phyloP scores from a whole-genome alignment of 2,113 vertebrate genomes.

The Psettodes erumei region DNA sequence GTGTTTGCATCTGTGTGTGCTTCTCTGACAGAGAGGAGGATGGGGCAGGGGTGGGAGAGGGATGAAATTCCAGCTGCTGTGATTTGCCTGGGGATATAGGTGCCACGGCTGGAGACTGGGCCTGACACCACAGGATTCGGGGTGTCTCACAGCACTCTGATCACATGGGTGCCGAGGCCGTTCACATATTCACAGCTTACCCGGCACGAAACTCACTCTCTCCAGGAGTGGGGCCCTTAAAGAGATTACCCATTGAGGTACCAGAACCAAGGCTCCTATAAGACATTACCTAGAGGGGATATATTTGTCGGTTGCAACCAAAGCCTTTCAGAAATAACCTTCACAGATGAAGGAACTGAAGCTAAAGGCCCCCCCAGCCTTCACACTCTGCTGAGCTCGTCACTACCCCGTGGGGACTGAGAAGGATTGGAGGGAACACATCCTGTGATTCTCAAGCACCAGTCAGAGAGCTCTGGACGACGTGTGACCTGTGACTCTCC shows the following conservation, averaged over 20 bases:
- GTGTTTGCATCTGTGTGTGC: slow-evolving; percentile 30
- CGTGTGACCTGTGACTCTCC: slow-evolving; percentile 59
- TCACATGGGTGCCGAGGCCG: slow-evolving; percentile 65
- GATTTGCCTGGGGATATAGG: slow-evolving; percentile 85
- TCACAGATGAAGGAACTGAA: slow-evolving; percentile 76
- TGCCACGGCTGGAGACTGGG: slow-evolving; percentile 82
- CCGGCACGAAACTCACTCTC: slow-evolving; percentile 63
- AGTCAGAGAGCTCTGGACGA: slow-evolving; percentile 51
- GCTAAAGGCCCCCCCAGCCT: slow-evolving; percentile 64
- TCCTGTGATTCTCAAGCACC: slow-evolving; percentile 58
- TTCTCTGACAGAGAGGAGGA: slow-evolving; percentile 62
- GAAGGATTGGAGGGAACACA: slow-evolving; percentile 54
- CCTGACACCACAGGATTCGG: slow-evolving; percentile 82
- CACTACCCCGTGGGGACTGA: slow-evolving; percentile 54
- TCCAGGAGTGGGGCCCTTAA: slow-evolving; percentile 59
- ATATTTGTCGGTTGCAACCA: slow-evolving; percentile 73
- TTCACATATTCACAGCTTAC: slow-evolving; percentile 71
- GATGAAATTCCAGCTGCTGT: slow-evolving; percentile 88
- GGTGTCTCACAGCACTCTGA: slow-evolving; percentile 73
- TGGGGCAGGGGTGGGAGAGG: slow-evolving; percentile 43
- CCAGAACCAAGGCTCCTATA: slow-evolving; percentile 65
- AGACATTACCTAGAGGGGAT: slow-evolving; percentile 71
- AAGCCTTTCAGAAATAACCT: slow-evolving; percentile 74
- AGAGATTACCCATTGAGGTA: slow-evolving; percentile 70
- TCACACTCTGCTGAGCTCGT: slow-evolving; percentile 72